Evolutionary conservation across 2,888 invertebrate genomes (phyloP), one percentile per base, ranked within the genome.

Genomic region (Phymatocera aterrima): DNA sequence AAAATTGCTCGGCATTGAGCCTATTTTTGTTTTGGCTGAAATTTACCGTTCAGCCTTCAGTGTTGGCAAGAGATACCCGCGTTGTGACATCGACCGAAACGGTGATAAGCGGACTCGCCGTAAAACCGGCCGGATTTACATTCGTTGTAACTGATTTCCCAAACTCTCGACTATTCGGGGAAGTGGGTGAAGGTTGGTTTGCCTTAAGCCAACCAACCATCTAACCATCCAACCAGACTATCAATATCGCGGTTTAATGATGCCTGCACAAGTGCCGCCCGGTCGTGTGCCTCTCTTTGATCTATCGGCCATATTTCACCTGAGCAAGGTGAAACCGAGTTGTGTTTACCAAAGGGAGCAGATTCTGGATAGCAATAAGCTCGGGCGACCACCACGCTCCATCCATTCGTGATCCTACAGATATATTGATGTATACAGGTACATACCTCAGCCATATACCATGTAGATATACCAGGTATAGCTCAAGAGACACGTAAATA

Each of bases 121-220:
- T 54, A 57, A 75, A 75, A 75, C 54, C 75, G 4, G 43, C 34
- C 60, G 60, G 40, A 57, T 75, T 75, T 57, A 75, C 75, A 75
- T 75, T 75, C 40, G 60, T 57, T 75, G n/a, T 72, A 48, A 72
- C 72, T 34, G 72, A 72, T 72, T 72, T 72, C 72, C 51, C 48
- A 72, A 72, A 72, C 72, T 51, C 72, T 34, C 28, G 15, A 72
- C 72, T 72, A 72, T 75, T 75, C 28, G 57, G 60, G 57, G 40
- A 75, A 75, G 75, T 75, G 75, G 75, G 75, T 75, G 24, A 75
- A 75, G 75, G 75, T 40, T 75, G 28, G 57, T 3, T 68, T 18
- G 51, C 34, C 43, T 75, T n/a, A 40, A 60, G 57, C 75, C 75
- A 60, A 57, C 51, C 46, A n/a, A n/a, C n/a, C n/a, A n/a, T n/a